Conservation (phyloP, 2,797 vertebrate genomes). For the Oceanodroma leucorhoa region DNA sequence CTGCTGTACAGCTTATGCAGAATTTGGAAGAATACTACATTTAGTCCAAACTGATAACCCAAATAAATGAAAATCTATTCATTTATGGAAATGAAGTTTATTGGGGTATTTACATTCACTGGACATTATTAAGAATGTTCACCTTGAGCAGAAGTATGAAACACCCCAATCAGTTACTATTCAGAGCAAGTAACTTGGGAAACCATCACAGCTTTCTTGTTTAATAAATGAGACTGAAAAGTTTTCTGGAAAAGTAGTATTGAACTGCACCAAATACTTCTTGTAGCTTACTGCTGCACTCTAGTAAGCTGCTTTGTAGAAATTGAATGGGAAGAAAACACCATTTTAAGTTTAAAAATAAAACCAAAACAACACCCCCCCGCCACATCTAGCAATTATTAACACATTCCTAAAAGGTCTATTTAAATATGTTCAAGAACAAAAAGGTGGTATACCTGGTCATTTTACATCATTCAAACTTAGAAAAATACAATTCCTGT, state of each 20-base stretch:
- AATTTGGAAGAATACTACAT: neutral
- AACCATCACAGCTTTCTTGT: neutral
- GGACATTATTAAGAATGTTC: neutral
- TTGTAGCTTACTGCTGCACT: neutral
- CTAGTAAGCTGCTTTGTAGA: neutral
- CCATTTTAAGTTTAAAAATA: neutral
- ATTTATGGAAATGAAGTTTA: neutral
- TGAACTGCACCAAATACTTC: neutral
- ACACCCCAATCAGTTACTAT: neutral
- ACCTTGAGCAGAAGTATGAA: neutral
- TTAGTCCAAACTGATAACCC: neutral
- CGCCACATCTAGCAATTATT: neutral
- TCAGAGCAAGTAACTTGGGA: neutral
- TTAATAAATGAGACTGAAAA: neutral
- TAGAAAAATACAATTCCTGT: neutral
- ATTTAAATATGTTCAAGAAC: neutral
- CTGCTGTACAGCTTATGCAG: neutral
- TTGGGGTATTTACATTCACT: neutral
- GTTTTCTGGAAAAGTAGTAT: neutral
- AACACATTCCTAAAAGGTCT: neutral
- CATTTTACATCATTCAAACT: neutral
- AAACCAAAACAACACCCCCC: accelerated
- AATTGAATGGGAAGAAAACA: neutral
- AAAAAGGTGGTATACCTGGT: neutral
- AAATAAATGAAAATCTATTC: neutral